Percentiles rank a stretch among this genome's conserved stretches.
Conservation (phyloP, 2,888 invertebrate species). For the Uropetala carovei region DNA sequence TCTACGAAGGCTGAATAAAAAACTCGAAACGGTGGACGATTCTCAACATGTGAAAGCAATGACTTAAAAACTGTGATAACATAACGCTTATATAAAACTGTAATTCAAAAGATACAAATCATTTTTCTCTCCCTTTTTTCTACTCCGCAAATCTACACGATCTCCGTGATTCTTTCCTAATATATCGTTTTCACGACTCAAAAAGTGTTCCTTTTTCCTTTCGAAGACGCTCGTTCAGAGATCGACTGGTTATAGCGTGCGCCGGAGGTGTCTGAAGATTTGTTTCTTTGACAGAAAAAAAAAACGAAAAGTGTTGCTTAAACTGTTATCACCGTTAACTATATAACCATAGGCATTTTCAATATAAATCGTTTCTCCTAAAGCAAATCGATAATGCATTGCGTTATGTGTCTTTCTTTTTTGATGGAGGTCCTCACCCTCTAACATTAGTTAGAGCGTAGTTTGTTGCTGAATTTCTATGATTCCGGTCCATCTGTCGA, state of each 20-base stretch:
- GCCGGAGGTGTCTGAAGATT: background rate
- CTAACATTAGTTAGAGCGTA: no score
- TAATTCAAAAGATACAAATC: conserved; percentile 39
- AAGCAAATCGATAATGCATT: background rate
- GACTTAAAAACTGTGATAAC: conserved; percentile 58
- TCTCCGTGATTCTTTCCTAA: conserved; percentile 13
- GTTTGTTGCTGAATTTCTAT: no score
- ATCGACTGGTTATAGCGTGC: background rate
- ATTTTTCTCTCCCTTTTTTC: conserved; percentile 37
- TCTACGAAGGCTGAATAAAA: conserved; percentile 27
- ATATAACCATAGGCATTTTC: background rate
- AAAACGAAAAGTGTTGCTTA: background rate
- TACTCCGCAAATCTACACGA: conserved; percentile 37
- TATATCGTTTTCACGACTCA: background rate
- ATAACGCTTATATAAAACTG: conserved; percentile 51
- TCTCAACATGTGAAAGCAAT: conserved; percentile 38
- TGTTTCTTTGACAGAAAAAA: background rate
- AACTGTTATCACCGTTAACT: no score
- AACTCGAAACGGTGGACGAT: conserved; percentile 24
- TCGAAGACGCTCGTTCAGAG: background rate
- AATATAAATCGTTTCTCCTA: background rate
- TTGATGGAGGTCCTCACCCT: no score
- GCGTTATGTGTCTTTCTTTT: background rate
- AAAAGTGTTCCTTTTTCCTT: background rate
- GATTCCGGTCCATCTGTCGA: no score